phyloP scores from a whole-genome alignment of 37 sponge, comb jelly and placozoan genomes.

The Chondrilla cf. caribensis region DNA sequence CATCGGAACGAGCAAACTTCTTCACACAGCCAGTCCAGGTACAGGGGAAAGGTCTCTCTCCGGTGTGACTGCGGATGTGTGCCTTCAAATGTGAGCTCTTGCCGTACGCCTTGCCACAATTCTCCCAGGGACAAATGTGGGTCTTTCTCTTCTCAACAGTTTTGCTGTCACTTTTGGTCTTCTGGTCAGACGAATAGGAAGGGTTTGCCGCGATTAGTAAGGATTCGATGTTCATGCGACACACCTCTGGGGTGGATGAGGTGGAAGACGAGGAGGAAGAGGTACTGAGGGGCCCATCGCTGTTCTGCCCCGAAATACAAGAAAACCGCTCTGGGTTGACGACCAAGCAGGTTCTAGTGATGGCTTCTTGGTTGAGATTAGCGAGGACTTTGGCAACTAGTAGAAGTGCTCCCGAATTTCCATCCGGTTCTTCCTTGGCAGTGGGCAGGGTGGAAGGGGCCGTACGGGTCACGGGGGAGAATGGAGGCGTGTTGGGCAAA shows the following conservation, averaged over 20 bases:
- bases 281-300: not conserved
- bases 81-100: slow-evolving; percentile 99
- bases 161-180: not conserved
- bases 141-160: slow-evolving; percentile 59
- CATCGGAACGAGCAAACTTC: slow-evolving; percentile 98
- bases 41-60: slow-evolving; percentile 96
- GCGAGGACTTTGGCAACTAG: slow-evolving; percentile 85
- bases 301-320: slow-evolving; percentile 1
- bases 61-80: slow-evolving; percentile 97
- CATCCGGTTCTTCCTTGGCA: slow-evolving; percentile 45
- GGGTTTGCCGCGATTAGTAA: slow-evolving; percentile 69
- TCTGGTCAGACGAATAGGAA: slow-evolving; percentile 1
- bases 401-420: slow-evolving; percentile 63
- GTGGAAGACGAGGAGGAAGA: slow-evolving; percentile 40
- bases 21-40: slow-evolving; percentile 93
- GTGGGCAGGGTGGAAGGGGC: slow-evolving; percentile 64
- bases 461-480: slow-evolving; percentile 55
- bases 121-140: slow-evolving; percentile 85
- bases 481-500: slow-evolving; percentile 64
- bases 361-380: slow-evolving; percentile 76
- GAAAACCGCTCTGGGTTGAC: slow-evolving; percentile 62
- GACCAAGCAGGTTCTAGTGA: slow-evolving; percentile 60
- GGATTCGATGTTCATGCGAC: slow-evolving; percentile 66
- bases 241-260: slow-evolving; percentile 39
- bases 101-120: slow-evolving; percentile 92